Conservation (phyloP, 2,797 vertebrate genomes). For the Pipistrellus nathusii region DNA sequence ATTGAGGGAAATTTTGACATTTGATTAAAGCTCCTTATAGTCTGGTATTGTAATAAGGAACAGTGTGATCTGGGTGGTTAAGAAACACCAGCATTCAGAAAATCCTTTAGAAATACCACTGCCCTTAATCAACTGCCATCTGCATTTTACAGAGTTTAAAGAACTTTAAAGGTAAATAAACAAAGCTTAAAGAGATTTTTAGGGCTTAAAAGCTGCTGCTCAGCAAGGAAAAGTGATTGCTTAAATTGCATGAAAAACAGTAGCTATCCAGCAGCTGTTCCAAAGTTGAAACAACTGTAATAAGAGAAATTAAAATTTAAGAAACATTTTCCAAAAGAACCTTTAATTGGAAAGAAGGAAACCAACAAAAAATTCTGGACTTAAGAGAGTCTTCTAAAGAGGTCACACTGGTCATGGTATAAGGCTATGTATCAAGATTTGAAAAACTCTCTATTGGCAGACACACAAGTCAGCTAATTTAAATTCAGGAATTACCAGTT, state of each 20-base stretch:
- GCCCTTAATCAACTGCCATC: background rate
- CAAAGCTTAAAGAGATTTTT: slow-evolving; percentile 25
- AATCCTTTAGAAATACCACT: slow-evolving; percentile 36
- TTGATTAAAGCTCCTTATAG: background rate
- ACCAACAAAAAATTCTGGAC: background rate
- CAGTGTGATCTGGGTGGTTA: slow-evolving; percentile 4
- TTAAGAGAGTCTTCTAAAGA: slow-evolving; percentile 1
- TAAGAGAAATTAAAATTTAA: slow-evolving; percentile 48
- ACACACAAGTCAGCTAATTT: background rate
- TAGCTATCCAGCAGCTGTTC: background rate
- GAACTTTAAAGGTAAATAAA: slow-evolving; percentile 50
- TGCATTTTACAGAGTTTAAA: slow-evolving; percentile 51
- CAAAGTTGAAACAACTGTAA: slow-evolving; percentile 17
- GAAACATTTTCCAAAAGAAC: background rate
- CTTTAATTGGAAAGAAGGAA: slow-evolving; percentile 5
- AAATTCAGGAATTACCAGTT: slow-evolving; percentile 33
- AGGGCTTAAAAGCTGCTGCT: slow-evolving; percentile 53
- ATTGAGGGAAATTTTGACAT: background rate
- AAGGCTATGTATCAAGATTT: background rate
- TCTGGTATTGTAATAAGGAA: background rate
- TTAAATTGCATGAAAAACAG: slow-evolving; percentile 21
- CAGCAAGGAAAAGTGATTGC: slow-evolving; percentile 14
- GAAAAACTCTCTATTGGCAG: slow-evolving; percentile 31
- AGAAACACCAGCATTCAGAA: slow-evolving; percentile 45
- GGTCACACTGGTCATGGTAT: background rate